A percentile compares a stretch with the other conserved stretches of the same genome.
Conservation (phyloP, 2,888 invertebrate species). For the Phrixothrix hirtus region DNA sequence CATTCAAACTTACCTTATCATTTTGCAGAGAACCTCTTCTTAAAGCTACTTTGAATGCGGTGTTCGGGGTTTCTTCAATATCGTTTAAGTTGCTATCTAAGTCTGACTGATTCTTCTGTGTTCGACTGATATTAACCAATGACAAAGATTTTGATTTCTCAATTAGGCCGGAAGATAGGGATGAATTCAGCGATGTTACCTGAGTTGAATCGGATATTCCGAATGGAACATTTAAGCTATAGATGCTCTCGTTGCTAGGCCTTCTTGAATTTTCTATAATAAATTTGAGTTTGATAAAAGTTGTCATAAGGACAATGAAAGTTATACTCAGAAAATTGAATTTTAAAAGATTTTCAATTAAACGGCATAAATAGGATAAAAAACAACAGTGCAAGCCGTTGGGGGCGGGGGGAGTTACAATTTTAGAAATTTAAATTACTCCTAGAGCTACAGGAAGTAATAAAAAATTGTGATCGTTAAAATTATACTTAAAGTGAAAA, state of each 20-base stretch:
- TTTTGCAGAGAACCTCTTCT: constrained; percentile 48
- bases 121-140: constrained; percentile 43
- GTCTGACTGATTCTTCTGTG: constrained; percentile 35
- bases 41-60: constrained; percentile 30
- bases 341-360: too few relatives aligned
- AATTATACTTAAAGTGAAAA: too few relatives aligned
- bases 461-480: too few relatives aligned
- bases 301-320: too few relatives aligned
- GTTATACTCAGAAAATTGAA: too few relatives aligned
- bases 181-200: constrained; percentile 30
- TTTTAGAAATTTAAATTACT: too few relatives aligned
- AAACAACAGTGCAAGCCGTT: too few relatives aligned
- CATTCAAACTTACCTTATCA: constrained; percentile 40
- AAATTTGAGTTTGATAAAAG: too few relatives aligned
- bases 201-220: constrained; percentile 43
- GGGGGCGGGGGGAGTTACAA: too few relatives aligned
- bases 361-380: too few relatives aligned
- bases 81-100: constrained; percentile 44
- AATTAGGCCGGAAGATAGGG: constrained; percentile 14
- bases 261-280: constrained; percentile 49
- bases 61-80: constrained; percentile 49
- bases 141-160: constrained; percentile 45
- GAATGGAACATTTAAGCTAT: constrained; percentile 47
- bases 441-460: too few relatives aligned
- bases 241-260: constrained; percentile 49